phyloP scores from a whole-genome alignment of 1,140 invertebrate genomes.

The Lithobius niger region DNA sequence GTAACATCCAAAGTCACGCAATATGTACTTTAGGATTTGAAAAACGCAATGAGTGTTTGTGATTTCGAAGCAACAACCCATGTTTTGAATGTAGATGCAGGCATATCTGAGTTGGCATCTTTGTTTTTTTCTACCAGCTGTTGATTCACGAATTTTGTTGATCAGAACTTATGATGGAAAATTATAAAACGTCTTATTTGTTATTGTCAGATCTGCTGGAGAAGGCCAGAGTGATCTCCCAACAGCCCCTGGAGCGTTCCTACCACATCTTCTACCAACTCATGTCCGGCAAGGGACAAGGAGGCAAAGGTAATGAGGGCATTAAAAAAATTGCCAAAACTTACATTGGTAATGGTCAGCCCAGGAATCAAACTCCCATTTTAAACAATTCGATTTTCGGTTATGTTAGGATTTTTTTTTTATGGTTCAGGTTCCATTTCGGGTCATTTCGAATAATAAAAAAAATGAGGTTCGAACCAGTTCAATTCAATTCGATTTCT shows the following conservation, averaged over 20 bases:
- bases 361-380: too few species aligned
- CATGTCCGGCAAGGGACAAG: constrained; percentile 81
- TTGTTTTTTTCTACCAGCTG: constrained; percentile 35
- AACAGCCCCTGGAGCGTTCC: constrained; percentile 93
- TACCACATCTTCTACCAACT: constrained; percentile 99
- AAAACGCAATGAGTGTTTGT: too few species aligned
- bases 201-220: constrained; percentile 79
- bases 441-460: too few species aligned
- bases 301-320: constrained; percentile 83
- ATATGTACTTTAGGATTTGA: too few species aligned
- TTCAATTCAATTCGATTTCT: too few species aligned
- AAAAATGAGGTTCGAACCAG: too few species aligned
- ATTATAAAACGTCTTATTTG: constrained; percentile 7
- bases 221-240: constrained; percentile 99
- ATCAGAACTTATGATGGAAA: constrained; percentile 9
- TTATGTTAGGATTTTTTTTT: too few species aligned
- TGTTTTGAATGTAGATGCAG: constrained; percentile 31
- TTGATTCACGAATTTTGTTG: background rate
- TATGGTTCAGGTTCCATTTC: too few species aligned
- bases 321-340: too few species aligned
- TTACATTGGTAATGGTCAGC: too few species aligned
- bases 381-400: too few species aligned
- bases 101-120: constrained; percentile 34
- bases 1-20: too few species aligned
- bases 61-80: constrained; percentile 32